phyloP scores from a whole-genome alignment of 2,797 vertebrate genomes.

The Cynopterus sphinx region DNA sequence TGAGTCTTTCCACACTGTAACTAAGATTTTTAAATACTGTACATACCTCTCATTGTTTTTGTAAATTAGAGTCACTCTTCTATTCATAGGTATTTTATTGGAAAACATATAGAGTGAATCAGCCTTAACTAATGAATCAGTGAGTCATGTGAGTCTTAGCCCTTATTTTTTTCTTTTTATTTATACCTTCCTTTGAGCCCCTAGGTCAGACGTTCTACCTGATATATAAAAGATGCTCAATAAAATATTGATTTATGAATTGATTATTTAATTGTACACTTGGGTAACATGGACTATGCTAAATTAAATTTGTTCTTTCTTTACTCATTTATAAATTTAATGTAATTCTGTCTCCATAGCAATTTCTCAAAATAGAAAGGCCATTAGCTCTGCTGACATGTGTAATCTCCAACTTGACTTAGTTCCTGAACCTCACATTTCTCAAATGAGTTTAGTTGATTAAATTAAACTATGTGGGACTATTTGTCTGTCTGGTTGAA shows the following conservation, averaged over 20 bases:
- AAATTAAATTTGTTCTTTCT: slow-evolving; percentile 54
- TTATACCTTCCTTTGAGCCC: background rate
- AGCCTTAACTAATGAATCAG: background rate
- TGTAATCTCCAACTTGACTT: slow-evolving; percentile 59
- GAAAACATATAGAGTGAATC: background rate
- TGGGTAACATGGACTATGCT: slow-evolving; percentile 10
- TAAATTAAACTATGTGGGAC: slow-evolving; percentile 51
- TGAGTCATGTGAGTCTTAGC: background rate
- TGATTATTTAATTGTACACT: background rate
- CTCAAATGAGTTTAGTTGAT: slow-evolving; percentile 45
- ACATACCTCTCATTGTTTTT: background rate
- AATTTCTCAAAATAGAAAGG: slow-evolving; percentile 53
- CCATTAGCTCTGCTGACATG: slow-evolving; percentile 55
- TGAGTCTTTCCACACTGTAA: background rate
- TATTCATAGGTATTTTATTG: background rate
- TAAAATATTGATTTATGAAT: slow-evolving; percentile 31
- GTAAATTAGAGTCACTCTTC: background rate
- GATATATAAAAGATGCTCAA: slow-evolving; percentile 14
- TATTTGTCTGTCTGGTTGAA: slow-evolving; percentile 57
- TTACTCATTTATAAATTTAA: slow-evolving; percentile 32
- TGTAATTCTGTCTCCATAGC: background rate
- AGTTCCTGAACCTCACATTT: slow-evolving; percentile 18
- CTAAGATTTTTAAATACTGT: background rate
- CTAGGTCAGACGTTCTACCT: background rate
- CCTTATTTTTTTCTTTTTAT: slow-evolving; percentile 13